phyloP scores from a whole-genome alignment of 2,888 invertebrate species.

The Tachina lurida region DNA sequence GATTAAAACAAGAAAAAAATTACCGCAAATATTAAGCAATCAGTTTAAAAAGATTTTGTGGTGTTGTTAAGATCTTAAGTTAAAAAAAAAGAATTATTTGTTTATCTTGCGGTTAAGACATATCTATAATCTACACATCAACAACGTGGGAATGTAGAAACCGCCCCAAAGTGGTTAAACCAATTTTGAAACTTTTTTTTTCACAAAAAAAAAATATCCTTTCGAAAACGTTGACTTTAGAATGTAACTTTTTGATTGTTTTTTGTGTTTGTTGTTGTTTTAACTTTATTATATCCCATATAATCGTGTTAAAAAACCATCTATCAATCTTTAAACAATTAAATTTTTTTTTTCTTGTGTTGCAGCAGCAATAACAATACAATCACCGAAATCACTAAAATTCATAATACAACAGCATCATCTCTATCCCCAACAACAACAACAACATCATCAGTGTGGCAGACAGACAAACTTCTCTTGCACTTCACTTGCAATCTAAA shows the following conservation, averaged over 20 bases:
- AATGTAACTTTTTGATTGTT: slow-evolving; percentile 32
- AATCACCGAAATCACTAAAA: slow-evolving; percentile 63
- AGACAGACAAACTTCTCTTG: slow-evolving; percentile 47
- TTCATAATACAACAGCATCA: slow-evolving; percentile 59
- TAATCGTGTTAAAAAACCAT: slow-evolving; percentile 69
- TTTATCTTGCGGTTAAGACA: slow-evolving; percentile 46
- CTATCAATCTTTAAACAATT: slow-evolving; percentile 67
- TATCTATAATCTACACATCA: background rate
- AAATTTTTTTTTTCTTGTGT: slow-evolving; percentile 59
- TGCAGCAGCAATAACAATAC: slow-evolving; percentile 65
- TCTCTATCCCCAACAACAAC: slow-evolving; percentile 37
- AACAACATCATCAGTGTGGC: slow-evolving; percentile 55
- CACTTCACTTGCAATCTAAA: slow-evolving; percentile 61
- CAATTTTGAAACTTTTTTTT: background rate
- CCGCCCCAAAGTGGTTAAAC: slow-evolving; percentile 36
- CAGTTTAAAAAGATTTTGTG: slow-evolving; percentile 50
- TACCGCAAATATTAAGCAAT: slow-evolving; percentile 62
- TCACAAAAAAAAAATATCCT: slow-evolving; percentile 19
- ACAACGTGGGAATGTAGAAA: slow-evolving; percentile 53
- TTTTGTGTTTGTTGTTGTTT: background rate
- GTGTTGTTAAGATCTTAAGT: slow-evolving; percentile 32
- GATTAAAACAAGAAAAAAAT: slow-evolving; percentile 1
- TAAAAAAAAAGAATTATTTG: slow-evolving; percentile 39
- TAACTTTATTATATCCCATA: slow-evolving; percentile 30
- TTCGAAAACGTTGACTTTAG: slow-evolving; percentile 51